These are phyloP conservation scores for Rhagonycha lutea DNA, from an alignment of 2,888 invertebrate genomes.

Conservation along the genomic window DNA sequence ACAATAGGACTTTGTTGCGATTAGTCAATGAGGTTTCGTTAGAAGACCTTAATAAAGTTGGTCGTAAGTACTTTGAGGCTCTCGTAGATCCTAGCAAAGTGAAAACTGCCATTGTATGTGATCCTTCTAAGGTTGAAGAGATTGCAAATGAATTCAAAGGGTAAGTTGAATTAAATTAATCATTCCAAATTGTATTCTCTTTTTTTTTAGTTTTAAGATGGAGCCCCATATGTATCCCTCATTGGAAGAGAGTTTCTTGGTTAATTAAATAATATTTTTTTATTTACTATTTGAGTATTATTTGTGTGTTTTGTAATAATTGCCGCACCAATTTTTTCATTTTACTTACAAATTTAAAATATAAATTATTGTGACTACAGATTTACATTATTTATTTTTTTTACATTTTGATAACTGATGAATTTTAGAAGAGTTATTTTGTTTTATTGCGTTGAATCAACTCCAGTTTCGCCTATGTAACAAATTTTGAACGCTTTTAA, in stretches of 20 bases:
- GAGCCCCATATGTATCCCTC: conserved; percentile 63
- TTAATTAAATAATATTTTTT: conserved; percentile 32
- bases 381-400: not conserved
- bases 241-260: conserved; percentile 68
- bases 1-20: conserved; percentile 70
- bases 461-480: too few species aligned
- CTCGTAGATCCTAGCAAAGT: conserved; percentile 66
- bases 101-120: conserved; percentile 76
- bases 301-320: not conserved
- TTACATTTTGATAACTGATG: not conserved
- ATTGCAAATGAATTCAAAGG: conserved; percentile 67
- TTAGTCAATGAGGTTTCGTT: conserved; percentile 68
- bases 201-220: conserved; percentile 61
- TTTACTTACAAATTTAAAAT: not conserved
- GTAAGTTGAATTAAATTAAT: conserved; percentile 6
- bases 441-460: too few species aligned
- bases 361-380: not conserved
- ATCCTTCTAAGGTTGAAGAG: conserved; percentile 74
- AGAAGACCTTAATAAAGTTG: conserved; percentile 68
- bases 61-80: conserved; percentile 69
- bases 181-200: conserved; percentile 12
- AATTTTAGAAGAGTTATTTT: too few species aligned
- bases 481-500: too few species aligned
- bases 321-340: not conserved
- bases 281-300: not conserved